A percentile compares a stretch with the other conserved stretches of the same genome.
These are phyloP conservation scores for Drosophila ficusphila DNA, from an alignment of 1,140 invertebrate genomes.

Conservation along the genomic window DNA sequence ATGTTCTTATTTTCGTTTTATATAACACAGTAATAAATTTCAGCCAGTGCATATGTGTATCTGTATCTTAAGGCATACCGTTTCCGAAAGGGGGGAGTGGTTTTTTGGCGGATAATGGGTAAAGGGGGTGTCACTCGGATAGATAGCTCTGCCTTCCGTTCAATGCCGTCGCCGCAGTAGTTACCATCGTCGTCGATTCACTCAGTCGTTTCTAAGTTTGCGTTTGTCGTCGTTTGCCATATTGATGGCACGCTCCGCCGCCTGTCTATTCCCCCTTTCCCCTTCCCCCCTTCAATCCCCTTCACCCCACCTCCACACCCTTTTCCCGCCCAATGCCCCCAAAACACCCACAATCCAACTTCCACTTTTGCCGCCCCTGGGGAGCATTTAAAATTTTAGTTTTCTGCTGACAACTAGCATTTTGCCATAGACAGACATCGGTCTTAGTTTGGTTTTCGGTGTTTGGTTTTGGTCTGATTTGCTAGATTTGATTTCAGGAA, in stretches of 20 bases:
- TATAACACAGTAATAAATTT: no score
- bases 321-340: background rate
- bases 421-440: constrained; percentile 32
- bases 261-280: constrained; percentile 23
- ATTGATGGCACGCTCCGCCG: constrained; percentile 77
- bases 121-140: constrained; percentile 1
- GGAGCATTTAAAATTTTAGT: constrained; percentile 67
- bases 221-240: constrained; percentile 78
- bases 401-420: constrained; percentile 44
- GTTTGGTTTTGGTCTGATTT: constrained; percentile 77
- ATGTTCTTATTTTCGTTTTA: no score
- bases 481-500: constrained; percentile 83
- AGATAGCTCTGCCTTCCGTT: constrained; percentile 54
- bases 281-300: background rate
- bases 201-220: constrained; percentile 72
- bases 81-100: background rate
- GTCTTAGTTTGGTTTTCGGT: constrained; percentile 49
- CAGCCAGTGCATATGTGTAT: constrained; percentile 28
- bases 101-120: background rate
- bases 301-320: background rate
- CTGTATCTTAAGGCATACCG: constrained; percentile 23
- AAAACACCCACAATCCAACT: background rate
- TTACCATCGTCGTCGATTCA: constrained; percentile 49
- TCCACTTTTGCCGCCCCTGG: constrained; percentile 15
- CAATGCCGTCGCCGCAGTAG: constrained; percentile 47